phyloP scores from a whole-genome alignment of 2,888 invertebrate species.

The Limnephilus rhombicus region DNA sequence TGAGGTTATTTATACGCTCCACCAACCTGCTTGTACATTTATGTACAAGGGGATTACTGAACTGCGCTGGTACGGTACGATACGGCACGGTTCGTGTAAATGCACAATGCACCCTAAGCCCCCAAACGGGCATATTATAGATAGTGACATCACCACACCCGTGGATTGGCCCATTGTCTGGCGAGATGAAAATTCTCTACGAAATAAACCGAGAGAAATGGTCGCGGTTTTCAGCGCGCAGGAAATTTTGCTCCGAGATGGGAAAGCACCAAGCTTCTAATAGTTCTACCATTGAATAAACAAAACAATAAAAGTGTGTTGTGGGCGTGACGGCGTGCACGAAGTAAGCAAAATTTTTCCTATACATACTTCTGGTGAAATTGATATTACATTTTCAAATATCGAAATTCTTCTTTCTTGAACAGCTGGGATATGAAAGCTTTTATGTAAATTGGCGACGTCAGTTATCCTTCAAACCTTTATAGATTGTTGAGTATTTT shows the following conservation, averaged over 20 bases:
- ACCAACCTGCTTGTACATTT: neutral
- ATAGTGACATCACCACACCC: neutral
- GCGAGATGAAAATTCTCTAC: neutral
- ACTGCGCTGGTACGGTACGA: neutral
- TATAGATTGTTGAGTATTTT: too few species aligned
- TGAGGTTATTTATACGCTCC: too few species aligned
- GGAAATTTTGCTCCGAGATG: slow-evolving; percentile 32
- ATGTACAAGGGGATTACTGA: neutral
- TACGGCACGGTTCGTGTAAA: neutral
- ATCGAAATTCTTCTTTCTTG: too few species aligned
- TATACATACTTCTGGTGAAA: too few species aligned
- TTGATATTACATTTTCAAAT: too few species aligned
- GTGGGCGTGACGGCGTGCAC: too few species aligned
- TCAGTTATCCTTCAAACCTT: too few species aligned
- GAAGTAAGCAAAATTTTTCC: too few species aligned
- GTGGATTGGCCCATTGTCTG: neutral
- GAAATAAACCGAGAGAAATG: neutral
- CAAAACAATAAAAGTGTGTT: too few species aligned
- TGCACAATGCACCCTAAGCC: neutral
- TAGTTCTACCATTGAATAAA: too few species aligned
- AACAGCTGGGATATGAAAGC: too few species aligned
- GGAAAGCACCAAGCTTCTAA: neutral
- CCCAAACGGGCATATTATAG: neutral
- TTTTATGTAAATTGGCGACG: too few species aligned
- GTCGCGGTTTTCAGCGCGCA: slow-evolving; percentile 2